Percentiles rank a stretch among this genome's conserved stretches.
Evolutionary conservation across 2,113 vertebrate genomes (phyloP).

Genomic region (Cathartes aura): DNA sequence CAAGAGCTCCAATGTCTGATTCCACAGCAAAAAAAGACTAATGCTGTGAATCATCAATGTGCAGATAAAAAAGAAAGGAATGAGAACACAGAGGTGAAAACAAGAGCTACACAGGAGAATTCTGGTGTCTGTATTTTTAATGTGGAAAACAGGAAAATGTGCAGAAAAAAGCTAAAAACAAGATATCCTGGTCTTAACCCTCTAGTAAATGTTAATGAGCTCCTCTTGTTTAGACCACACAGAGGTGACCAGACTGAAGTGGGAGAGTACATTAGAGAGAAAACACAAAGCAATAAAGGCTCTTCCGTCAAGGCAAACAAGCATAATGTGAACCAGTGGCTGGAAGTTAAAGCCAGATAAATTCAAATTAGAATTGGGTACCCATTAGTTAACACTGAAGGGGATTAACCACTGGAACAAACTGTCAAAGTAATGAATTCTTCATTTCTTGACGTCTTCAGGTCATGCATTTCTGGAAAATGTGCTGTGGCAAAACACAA

Average conservation of each 20-base stretch:
- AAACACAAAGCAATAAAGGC: neutral
- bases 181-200: neutral
- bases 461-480: constrained; percentile 9
- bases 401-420: neutral
- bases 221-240: neutral
- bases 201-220: neutral
- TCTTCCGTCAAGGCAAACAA: neutral
- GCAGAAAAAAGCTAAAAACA: neutral
- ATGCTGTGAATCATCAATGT: neutral
- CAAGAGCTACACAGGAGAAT: neutral
- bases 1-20: neutral
- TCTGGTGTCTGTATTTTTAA: neutral
- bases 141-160: neutral
- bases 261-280: neutral
- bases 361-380: neutral
- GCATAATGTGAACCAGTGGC: neutral
- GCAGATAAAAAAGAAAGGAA: neutral
- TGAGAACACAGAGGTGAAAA: neutral
- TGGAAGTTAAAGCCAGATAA: neutral
- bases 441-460: neutral
- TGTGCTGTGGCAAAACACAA: neutral
- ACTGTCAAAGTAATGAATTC: neutral
- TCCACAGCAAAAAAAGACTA: neutral
- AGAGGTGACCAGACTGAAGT: neutral
- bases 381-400: neutral